Evolutionary conservation across 2,797 vertebrate species (phyloP).

Genomic region (Manis pentadactyla): DNA sequence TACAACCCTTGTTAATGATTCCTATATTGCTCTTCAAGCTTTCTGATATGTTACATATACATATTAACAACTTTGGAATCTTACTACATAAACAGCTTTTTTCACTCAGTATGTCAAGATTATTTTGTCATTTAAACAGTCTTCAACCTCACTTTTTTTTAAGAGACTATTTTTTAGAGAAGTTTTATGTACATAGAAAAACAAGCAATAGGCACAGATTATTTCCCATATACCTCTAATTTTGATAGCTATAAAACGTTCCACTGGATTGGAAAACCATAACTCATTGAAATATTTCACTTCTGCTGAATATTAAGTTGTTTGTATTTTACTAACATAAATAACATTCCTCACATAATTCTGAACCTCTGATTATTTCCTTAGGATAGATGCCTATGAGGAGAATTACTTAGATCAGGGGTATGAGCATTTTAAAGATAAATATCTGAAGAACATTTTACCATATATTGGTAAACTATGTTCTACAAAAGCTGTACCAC

Average conservation of each 20-base stretch:
- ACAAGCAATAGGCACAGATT: not conserved
- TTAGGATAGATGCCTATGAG: slow-evolving; percentile 53
- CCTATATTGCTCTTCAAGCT: not conserved
- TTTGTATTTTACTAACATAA: slow-evolving; percentile 64
- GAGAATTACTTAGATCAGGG: slow-evolving; percentile 62
- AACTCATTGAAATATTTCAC: slow-evolving; percentile 35
- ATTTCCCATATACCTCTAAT: slow-evolving; percentile 38
- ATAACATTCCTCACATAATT: slow-evolving; percentile 54
- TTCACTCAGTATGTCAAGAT: not conserved
- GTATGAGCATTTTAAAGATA: slow-evolving; percentile 57
- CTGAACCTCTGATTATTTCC: slow-evolving; percentile 60
- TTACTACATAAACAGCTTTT: not conserved
- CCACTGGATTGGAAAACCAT: slow-evolving; percentile 21
- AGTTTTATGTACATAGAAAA: not conserved
- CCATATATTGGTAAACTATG: slow-evolving; percentile 64
- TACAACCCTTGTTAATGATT: not conserved
- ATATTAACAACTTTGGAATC: slow-evolving; percentile 12
- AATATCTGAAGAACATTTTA: slow-evolving; percentile 71
- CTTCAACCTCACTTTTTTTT: not conserved
- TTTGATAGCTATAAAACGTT: slow-evolving; percentile 46
- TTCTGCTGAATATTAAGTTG: slow-evolving; percentile 45
- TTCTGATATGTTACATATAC: not conserved
- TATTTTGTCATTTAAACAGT: slow-evolving; percentile 14
- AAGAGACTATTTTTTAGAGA: not conserved
- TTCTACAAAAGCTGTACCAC: slow-evolving; percentile 64